Base-by-base conservation (phyloP, 2,888 invertebrate species). In the Geophilus truncorum region DNA sequence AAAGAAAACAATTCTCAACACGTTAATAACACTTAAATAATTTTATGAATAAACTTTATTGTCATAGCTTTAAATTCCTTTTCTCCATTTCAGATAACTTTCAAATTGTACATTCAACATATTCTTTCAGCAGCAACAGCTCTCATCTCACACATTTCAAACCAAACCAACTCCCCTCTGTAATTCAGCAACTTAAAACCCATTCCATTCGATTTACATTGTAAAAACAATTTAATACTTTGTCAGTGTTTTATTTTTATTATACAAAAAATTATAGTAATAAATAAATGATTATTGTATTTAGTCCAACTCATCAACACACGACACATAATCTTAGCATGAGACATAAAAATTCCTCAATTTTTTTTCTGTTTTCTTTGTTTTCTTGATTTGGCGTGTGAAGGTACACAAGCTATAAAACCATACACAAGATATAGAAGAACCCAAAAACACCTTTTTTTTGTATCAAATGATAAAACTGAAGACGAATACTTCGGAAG, bases 1-100 rank as follows among this genome's bases (percentile, higher is more conserved):
- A 34, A 10, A 40, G 15, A 40, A 6, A 40, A 3, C 10, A 34
- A 34, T 34, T 7, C 9, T 40, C 9, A 3, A 40, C 1, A 40
- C 3, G 10, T 12, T 2, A 40, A 10, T 36, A 40, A 40, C n/a
- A 40, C n/a, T 2, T 12, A 12, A 40, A 12, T 40, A 62, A 62
- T 62, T 62, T 62, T 62, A 62, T 62, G 57, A 23, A 62, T 62
- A 62, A 62, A 62, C 57, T 62, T 62, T 62, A 62, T 62, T 62
- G 57, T 62, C 57, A 62, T 62, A 62, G 57, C 57, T 62, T 62
- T 62, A 62, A 62, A 23, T 62, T 23, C 57, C 10, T 23, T 62
- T 21, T 62, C 23, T 62, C 57, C n/a, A 23, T 62, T 57, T 62
- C 57, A 62, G 5, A 23, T 62, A 62, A 62, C 57, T 23, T 62